Base-by-base conservation (phyloP, 2,113 vertebrate genomes). In the Mesoclemmys tuberculata region DNA sequence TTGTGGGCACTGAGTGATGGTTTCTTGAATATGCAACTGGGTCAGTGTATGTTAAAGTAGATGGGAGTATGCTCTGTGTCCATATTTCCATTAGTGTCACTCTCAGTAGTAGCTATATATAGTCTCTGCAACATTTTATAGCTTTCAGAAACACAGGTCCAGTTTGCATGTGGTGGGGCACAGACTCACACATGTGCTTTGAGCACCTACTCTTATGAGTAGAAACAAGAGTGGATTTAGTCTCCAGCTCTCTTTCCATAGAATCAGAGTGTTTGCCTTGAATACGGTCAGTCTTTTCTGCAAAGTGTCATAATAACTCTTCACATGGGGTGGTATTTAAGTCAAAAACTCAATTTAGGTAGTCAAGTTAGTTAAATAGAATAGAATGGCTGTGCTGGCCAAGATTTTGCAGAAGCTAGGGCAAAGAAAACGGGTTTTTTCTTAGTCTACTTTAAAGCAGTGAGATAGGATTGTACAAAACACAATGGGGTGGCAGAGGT, bases 341-440 rank as follows among this genome's bases (percentile, higher is more conserved):
- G 61, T 64, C 7, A 64, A 35, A 64, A 64, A 64, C 31, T 64
- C 12, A 31, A 13, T 31, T 61, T 31, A 58, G 61, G 61, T 31
- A 64, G 14, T 35, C 31, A 64, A 14, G 61, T 64, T 64, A 64
- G 6, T 64, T 64, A 35, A 64, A 35, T n/a, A 1, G 4, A 1
- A 54, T 46, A 49, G 8, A 2, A 29, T 0, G 14, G n/a, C 6
- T 10, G 8, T 31, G 48, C 7, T 2, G 29, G 29, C 51, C 52
- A 74, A 2, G 52, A 68, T 74, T 35, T 71, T 41, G 51, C 68
- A 38, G 46, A 49, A 82, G 31, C 19, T 83, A 80, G 24, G 54
- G 16, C 82, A 61, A 44, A n/a, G 49, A 87, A 1, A 9, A 0
- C 5, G 27, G 46, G 44, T 52, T 68, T 8, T 35, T 71, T 38